Conservation (phyloP, 2,797 vertebrate genomes). For the Sebastes cheni region DNA sequence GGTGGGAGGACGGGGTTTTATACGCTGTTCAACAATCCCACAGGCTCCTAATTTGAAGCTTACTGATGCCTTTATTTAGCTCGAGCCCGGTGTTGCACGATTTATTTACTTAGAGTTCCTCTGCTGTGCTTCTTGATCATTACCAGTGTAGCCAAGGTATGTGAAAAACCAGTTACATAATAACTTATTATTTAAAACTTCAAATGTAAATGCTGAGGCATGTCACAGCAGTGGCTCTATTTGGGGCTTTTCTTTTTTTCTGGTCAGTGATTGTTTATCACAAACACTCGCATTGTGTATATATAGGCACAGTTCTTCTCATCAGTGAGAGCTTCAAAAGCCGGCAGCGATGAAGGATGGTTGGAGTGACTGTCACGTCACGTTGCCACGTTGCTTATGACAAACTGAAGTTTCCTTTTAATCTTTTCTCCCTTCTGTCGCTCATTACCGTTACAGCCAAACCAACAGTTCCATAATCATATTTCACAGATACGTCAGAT, state of each 20-base stretch:
- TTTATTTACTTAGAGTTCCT: background rate
- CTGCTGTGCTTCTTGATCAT: background rate
- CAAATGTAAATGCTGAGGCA: background rate
- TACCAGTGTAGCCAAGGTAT: background rate
- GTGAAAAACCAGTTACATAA: background rate
- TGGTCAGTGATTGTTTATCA: background rate
- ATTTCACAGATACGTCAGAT: background rate
- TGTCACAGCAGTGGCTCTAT: background rate
- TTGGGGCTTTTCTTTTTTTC: background rate
- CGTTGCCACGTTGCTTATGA: background rate
- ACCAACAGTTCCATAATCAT: background rate
- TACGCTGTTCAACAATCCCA: background rate
- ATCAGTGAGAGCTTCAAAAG: slow-evolving; percentile 12
- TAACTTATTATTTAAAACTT: background rate
- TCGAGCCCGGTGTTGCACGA: background rate
- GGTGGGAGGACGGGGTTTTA: background rate
- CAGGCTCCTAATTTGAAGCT: background rate
- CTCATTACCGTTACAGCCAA: slow-evolving; percentile 14
- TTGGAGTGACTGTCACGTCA: background rate
- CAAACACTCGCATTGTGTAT: background rate
- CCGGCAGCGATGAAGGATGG: background rate
- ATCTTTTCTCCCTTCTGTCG: background rate
- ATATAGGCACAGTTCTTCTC: background rate
- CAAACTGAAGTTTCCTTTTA: slow-evolving; percentile 4
- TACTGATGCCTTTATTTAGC: background rate